phyloP scores from a whole-genome alignment of 2,113 vertebrate genomes.

The Neomonachus schauinslandi region DNA sequence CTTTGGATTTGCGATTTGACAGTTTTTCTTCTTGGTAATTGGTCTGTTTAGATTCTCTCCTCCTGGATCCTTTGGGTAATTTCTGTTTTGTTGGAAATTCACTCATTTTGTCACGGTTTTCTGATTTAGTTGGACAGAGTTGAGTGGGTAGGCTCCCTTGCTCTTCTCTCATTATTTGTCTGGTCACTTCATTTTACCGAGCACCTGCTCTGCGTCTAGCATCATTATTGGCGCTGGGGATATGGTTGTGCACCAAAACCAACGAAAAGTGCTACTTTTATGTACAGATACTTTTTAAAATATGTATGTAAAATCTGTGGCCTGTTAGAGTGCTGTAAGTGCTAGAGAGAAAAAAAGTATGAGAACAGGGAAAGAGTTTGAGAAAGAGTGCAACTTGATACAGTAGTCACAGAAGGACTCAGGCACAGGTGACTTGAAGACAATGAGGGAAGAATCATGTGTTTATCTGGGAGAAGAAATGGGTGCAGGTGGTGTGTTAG shows the following conservation, averaged over 20 bases:
- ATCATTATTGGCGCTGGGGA: accelerated
- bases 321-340: neutral
- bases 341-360: neutral
- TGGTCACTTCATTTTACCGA: neutral
- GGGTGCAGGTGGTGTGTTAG: neutral
- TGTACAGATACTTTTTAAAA: neutral
- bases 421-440: neutral
- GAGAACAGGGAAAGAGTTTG: neutral
- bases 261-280: accelerated
- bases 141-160: accelerated
- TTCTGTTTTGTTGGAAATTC: neutral
- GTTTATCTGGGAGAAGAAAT: neutral
- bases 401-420: neutral
- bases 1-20: neutral
- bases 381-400: accelerated
- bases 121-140: accelerated
- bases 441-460: neutral
- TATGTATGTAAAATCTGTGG: accelerated
- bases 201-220: accelerated
- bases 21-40: neutral
- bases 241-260: accelerated
- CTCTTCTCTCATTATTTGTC: neutral
- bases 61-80: neutral
- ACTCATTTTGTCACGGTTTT: neutral
- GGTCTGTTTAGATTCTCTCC: neutral